These are phyloP conservation scores for Tipula vernalis DNA, from an alignment of 2,888 invertebrate genomes.

Conservation along the genomic window DNA sequence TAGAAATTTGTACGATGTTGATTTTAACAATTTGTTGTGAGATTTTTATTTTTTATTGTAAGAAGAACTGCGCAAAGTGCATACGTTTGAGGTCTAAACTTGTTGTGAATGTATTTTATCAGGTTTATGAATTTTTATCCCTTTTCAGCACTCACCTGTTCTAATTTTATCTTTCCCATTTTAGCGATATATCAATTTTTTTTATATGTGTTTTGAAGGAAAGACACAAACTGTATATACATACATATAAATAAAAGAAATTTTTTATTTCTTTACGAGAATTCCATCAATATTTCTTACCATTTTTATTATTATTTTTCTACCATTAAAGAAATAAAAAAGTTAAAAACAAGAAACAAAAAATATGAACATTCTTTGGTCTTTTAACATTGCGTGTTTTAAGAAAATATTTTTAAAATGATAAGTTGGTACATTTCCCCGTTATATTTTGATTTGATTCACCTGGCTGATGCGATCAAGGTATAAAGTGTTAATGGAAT, in stretches of 20 bases:
- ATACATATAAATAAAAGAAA: not conserved
- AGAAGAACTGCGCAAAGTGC: not conserved
- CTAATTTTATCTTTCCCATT: not conserved
- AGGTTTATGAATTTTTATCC: not conserved
- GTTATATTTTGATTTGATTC: not conserved
- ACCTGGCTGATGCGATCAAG: not conserved
- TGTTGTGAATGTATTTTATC: not conserved
- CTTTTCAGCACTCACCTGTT: not conserved
- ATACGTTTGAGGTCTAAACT: not conserved
- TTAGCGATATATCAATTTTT: not conserved
- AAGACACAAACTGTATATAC: not conserved
- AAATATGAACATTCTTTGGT: conserved; percentile 1
- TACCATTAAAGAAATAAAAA: not conserved
- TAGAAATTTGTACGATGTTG: not conserved
- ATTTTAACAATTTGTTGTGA: not conserved
- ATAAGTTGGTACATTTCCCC: not conserved
- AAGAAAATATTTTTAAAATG: not conserved
- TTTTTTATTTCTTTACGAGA: not conserved
- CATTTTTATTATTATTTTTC: not conserved
- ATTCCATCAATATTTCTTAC: not conserved
- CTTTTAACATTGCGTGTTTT: not conserved
- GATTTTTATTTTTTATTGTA: not conserved
- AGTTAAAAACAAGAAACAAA: not conserved
- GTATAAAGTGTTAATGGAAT: not conserved
- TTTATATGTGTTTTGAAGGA: not conserved